Evolutionary conservation across 2,888 invertebrate genomes (phyloP).

Genomic region (Amphipoea lucens): DNA sequence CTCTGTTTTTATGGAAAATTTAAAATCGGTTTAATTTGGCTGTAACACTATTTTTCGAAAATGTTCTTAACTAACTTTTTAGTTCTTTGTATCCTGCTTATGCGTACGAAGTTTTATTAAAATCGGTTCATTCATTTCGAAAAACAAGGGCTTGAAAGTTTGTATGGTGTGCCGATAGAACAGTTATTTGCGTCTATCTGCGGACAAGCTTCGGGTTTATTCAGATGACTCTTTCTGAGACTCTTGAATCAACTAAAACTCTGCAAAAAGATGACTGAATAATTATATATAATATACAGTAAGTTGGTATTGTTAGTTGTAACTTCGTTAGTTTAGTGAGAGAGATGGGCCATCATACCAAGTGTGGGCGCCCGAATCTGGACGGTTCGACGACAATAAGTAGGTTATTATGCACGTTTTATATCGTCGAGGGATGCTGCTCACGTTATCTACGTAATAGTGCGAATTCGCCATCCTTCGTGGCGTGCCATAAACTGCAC

Average conservation of each 20-base stretch:
- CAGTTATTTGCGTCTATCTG: neutral
- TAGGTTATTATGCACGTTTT: neutral
- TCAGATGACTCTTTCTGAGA: neutral
- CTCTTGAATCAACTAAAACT: neutral
- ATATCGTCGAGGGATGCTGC: conserved; percentile 3
- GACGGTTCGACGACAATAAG: neutral
- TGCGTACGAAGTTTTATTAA: no score
- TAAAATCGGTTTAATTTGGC: no score
- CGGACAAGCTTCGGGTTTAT: neutral
- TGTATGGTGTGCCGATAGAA: no score
- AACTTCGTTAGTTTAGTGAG: neutral
- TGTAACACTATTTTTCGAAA: no score
- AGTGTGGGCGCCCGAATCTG: neutral
- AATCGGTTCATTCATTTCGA: no score
- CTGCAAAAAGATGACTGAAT: neutral
- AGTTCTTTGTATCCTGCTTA: no score
- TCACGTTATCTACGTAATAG: neutral
- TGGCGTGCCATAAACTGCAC: conserved; percentile 25
- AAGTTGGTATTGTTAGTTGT: neutral
- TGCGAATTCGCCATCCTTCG: conserved; percentile 22
- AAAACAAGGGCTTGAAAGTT: no score
- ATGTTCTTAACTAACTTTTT: no score
- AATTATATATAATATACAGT: neutral
- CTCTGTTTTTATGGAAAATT: no score
- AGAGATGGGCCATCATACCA: neutral